Evolutionary conservation across 2,113 vertebrate species (phyloP).

Genomic region (Hippocampus abdominalis): DNA sequence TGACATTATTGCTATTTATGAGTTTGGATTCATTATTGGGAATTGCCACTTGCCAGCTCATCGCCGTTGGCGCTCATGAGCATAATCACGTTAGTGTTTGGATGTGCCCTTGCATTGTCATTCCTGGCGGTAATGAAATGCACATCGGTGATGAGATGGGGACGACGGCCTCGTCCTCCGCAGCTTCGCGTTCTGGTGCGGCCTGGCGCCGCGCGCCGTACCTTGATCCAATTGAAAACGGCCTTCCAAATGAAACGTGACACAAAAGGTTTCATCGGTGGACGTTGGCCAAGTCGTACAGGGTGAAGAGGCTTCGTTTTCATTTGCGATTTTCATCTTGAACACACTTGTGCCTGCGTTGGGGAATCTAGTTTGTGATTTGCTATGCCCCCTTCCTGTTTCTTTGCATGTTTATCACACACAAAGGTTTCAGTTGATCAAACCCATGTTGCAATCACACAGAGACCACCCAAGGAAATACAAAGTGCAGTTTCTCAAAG

Average conservation of each 20-base stretch:
- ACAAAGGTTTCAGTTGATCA: no score
- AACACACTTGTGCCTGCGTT: not conserved
- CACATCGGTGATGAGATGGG: constrained; percentile 57
- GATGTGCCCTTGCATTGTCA: constrained; percentile 65
- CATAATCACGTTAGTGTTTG: constrained; percentile 65
- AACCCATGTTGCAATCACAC: no score
- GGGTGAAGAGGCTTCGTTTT: not conserved
- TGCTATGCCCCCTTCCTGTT: no score
- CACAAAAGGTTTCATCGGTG: constrained; percentile 13
- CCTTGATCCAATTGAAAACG: not conserved
- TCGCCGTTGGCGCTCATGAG: constrained; percentile 56
- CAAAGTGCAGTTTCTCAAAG: no score
- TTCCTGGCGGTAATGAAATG: constrained; percentile 60
- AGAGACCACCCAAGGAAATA: no score
- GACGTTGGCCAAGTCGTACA: not conserved
- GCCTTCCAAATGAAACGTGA: not conserved
- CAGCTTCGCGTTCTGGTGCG: constrained; percentile 30
- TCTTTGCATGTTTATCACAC: no score
- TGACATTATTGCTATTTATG: constrained; percentile 54
- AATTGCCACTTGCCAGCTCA: constrained; percentile 31
- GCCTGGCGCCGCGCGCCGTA: not conserved
- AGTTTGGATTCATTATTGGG: constrained; percentile 61
- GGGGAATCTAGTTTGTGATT: no score
- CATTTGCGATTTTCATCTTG: not conserved
- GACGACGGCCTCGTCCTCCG: constrained; percentile 58